These are phyloP conservation scores for Bemisia tabaci DNA, from an alignment of 1,140 invertebrate species.

Conservation along the genomic window DNA sequence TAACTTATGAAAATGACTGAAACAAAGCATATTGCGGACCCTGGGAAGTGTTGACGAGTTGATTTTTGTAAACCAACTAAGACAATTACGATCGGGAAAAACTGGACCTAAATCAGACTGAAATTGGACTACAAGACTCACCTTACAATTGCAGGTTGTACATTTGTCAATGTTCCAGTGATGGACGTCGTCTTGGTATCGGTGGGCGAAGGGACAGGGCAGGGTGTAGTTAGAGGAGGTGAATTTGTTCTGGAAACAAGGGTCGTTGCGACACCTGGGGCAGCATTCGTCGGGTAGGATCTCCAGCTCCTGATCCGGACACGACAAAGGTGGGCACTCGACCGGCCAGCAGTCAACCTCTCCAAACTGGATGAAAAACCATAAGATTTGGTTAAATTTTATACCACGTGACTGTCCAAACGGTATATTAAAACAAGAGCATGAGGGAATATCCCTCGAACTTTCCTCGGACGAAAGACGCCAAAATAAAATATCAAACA, in stretches of 20 bases:
- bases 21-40: no score
- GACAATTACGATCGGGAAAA: no score
- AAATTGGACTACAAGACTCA: no score
- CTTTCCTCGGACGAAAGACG: no score
- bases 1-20: no score
- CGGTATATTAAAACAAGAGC: no score
- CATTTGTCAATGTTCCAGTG: slow-evolving; percentile 50
- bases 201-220: slow-evolving; percentile 43
- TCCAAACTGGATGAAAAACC: slow-evolving; percentile 45
- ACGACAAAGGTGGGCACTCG: slow-evolving; percentile 59
- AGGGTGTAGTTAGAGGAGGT: slow-evolving; percentile 23
- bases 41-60: no score
- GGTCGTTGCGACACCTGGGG: slow-evolving; percentile 51
- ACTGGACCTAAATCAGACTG: no score
- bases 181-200: slow-evolving; percentile 43
- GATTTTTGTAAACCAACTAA: no score
- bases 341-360: slow-evolving; percentile 81
- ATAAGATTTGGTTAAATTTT: background rate
- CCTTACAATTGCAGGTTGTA: slow-evolving; percentile 62
- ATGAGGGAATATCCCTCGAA: no score
- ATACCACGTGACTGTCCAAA: no score
- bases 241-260: slow-evolving; percentile 25
- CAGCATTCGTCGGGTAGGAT: slow-evolving; percentile 50
- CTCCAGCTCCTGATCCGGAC: slow-evolving; percentile 50
- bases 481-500: no score